These are phyloP conservation scores for Campoletis raptor DNA, from an alignment of 2,888 invertebrate species.

Conservation along the genomic window DNA sequence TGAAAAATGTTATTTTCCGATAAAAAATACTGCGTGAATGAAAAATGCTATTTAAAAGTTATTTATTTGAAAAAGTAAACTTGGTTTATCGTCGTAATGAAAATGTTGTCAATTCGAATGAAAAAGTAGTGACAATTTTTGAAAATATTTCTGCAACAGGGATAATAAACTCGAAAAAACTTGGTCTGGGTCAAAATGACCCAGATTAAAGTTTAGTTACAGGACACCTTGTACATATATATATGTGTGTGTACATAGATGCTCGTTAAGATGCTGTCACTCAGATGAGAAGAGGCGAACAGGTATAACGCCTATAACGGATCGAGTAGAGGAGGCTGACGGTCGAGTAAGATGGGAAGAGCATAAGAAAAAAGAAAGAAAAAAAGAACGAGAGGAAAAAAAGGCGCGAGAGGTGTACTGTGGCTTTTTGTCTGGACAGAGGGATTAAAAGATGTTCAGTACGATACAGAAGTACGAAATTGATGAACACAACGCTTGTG, in stretches of 20 bases:
- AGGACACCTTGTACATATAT: not conserved
- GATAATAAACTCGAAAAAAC: not conserved
- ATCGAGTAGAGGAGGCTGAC: slow-evolving; percentile 61
- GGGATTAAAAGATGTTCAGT: slow-evolving; percentile 78
- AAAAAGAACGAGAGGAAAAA: slow-evolving; percentile 48
- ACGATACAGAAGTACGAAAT: slow-evolving; percentile 76
- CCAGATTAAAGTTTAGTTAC: not conserved
- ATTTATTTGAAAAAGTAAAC: too few species aligned
- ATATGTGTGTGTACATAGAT: slow-evolving; percentile 72
- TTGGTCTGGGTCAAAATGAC: not conserved
- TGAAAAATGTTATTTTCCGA: too few species aligned
- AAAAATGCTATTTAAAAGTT: too few species aligned
- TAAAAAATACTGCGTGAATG: too few species aligned
- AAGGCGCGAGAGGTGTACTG: slow-evolving; percentile 11
- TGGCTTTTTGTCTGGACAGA: slow-evolving; percentile 25
- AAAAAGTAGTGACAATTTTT: too few species aligned
- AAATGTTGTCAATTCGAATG: too few species aligned
- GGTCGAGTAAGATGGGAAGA: slow-evolving; percentile 15
- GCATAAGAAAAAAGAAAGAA: not conserved
- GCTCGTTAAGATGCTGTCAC: slow-evolving; percentile 84
- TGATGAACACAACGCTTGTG: slow-evolving; percentile 72
- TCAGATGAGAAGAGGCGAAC: slow-evolving; percentile 71
- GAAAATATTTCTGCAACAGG: not conserved
- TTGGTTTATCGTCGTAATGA: too few species aligned
- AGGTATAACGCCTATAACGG: slow-evolving; percentile 71